Evolutionary conservation across 2,888 invertebrate genomes (phyloP).

Genomic region (Agonum fuliginosum): DNA sequence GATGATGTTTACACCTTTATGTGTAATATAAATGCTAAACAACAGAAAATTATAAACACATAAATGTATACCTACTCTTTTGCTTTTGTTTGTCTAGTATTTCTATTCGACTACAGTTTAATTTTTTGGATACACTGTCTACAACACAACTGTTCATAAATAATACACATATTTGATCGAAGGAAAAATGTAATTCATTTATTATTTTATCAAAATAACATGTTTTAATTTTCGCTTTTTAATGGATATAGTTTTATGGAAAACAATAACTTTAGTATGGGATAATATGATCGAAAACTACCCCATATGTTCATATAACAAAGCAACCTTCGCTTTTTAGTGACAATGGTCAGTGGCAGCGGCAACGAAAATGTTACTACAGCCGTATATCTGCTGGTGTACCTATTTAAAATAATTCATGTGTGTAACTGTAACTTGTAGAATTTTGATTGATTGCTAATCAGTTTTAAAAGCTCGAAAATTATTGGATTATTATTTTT

Average conservation of each 20-base stretch:
- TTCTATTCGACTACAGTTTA: too few species aligned
- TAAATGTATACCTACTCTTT: too few species aligned
- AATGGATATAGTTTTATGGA: background rate
- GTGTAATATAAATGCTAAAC: too few species aligned
- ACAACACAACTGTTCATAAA: conserved; percentile 12
- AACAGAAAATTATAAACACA: too few species aligned
- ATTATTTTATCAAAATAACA: background rate
- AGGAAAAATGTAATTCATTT: background rate
- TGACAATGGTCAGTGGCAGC: conserved; percentile 20
- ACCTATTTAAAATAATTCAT: too few species aligned
- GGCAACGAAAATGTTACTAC: background rate
- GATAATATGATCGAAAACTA: conserved; percentile 22
- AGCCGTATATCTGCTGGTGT: too few species aligned
- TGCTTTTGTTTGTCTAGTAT: too few species aligned
- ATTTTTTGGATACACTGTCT: conserved; percentile 1
- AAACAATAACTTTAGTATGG: background rate
- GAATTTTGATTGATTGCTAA: too few species aligned
- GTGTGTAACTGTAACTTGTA: too few species aligned
- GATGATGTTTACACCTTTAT: too few species aligned
- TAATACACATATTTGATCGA: background rate
- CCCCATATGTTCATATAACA: conserved; percentile 36
- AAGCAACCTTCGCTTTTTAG: conserved; percentile 15
- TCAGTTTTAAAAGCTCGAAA: too few species aligned
- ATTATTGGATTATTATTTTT: too few species aligned
- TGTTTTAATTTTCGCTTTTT: background rate